phyloP scores from a whole-genome alignment of 2,113 vertebrate species.

The Spea bombifrons region DNA sequence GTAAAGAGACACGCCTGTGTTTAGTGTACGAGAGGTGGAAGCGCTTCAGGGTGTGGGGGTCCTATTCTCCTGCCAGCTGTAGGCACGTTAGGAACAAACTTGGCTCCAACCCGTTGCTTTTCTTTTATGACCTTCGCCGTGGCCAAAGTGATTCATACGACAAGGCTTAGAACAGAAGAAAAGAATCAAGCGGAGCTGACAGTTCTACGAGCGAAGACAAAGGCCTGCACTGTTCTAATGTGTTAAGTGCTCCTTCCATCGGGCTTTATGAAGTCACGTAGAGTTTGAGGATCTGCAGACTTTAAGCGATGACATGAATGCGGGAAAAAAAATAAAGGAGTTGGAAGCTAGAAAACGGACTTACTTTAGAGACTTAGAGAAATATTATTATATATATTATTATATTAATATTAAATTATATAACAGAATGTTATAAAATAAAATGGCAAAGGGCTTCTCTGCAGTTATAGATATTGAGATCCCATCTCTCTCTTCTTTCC shows the following conservation, averaged over 20 bases:
- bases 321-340: too few relatives aligned
- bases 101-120: background rate
- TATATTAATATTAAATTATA: too few relatives aligned
- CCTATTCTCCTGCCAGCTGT: constrained; percentile 30
- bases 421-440: too few relatives aligned
- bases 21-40: constrained; percentile 28
- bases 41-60: constrained; percentile 32
- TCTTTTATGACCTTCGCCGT: constrained; percentile 20
- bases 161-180: constrained; percentile 8
- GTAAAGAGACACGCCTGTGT: constrained; percentile 20
- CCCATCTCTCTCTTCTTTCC: too few relatives aligned
- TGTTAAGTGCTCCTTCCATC: constrained; percentile 2
- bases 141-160: constrained; percentile 37
- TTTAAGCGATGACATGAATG: background rate
- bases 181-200: constrained; percentile 6
- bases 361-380: too few relatives aligned
- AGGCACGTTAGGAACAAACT: constrained; percentile 20
- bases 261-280: background rate
- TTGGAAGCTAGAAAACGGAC: too few relatives aligned
- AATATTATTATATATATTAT: too few relatives aligned
- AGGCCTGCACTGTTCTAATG: background rate
- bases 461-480: too few relatives aligned
- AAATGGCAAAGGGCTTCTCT: too few relatives aligned
- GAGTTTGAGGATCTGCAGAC: background rate
- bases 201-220: background rate